Conservation (phyloP, 2,888 invertebrate genomes). For the Agonopterix alstromeriana region DNA sequence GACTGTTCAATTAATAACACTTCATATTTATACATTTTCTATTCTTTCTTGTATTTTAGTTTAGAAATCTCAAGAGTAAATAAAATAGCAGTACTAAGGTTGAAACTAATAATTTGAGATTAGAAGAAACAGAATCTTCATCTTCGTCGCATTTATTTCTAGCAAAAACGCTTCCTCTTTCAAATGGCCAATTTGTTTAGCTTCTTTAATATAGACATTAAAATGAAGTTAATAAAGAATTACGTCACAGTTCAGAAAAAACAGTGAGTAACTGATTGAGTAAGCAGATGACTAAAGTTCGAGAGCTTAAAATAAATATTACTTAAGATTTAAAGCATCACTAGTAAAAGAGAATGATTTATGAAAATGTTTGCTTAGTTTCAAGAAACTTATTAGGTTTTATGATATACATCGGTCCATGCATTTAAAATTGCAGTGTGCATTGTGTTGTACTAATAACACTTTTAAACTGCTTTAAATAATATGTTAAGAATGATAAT, state of each 20-base stretch:
- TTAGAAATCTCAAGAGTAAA: too few species aligned
- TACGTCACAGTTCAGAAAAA: background rate
- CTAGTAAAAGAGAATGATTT: constrained; percentile 14
- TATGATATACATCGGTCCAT: background rate
- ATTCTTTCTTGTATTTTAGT: too few species aligned
- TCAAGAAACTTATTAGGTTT: constrained; percentile 2
- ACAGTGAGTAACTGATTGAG: constrained; percentile 27
- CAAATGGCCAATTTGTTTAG: too few species aligned
- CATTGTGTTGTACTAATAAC: background rate
- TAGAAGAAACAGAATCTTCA: too few species aligned
- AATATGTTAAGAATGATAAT: background rate
- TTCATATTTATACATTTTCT: too few species aligned
- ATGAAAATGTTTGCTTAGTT: constrained; percentile 12
- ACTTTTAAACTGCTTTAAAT: background rate
- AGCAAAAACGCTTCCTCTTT: too few species aligned
- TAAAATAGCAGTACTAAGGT: too few species aligned
- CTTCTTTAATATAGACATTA: too few species aligned
- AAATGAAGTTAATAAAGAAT: too few species aligned
- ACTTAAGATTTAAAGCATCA: constrained; percentile 16
- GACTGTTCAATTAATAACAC: too few species aligned
- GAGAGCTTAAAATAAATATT: constrained; percentile 37
- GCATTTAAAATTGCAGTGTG: background rate
- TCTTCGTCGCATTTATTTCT: too few species aligned
- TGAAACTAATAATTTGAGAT: too few species aligned
- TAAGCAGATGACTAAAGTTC: constrained; percentile 30